Conservation (phyloP, 2,888 invertebrate species). For the Tachina fera region DNA sequence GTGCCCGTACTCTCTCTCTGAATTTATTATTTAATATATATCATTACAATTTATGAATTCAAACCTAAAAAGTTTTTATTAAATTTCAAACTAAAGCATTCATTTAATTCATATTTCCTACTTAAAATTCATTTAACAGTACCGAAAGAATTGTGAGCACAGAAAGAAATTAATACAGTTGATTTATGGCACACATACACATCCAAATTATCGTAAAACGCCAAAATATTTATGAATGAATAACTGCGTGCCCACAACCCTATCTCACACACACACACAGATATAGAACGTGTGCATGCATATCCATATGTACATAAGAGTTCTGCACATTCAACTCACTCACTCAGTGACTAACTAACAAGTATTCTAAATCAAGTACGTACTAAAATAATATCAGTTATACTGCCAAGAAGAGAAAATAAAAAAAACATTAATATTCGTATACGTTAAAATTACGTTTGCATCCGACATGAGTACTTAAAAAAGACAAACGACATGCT, state of each 20-base stretch:
- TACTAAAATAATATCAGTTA: slow-evolving; percentile 54
- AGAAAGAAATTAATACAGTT: slow-evolving; percentile 12
- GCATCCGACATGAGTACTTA: slow-evolving; percentile 69
- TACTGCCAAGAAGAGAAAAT: slow-evolving; percentile 47
- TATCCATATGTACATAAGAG: not conserved
- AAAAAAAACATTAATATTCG: slow-evolving; percentile 60
- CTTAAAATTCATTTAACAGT: not conserved
- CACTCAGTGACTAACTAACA: slow-evolving; percentile 15
- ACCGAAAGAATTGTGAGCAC: not conserved
- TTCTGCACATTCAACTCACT: slow-evolving; percentile 32
- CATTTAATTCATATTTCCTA: not conserved
- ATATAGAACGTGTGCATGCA: slow-evolving; percentile 41
- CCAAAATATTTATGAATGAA: slow-evolving; percentile 29
- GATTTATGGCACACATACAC: slow-evolving; percentile 7
- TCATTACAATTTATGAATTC: not conserved
- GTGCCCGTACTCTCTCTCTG: too few relatives aligned
- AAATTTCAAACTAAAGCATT: not conserved
- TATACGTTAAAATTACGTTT: slow-evolving; percentile 63
- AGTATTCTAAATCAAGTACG: slow-evolving; percentile 51
- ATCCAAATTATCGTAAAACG: slow-evolving; percentile 20
- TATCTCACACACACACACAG: not conserved
- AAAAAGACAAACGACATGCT: slow-evolving; percentile 70
- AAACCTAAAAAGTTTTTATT: not conserved
- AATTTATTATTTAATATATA: too few relatives aligned
- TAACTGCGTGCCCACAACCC: not conserved